These are phyloP conservation scores for Philotrypesis tridentata DNA, from an alignment of 1,140 invertebrate genomes.

Conservation along the genomic window DNA sequence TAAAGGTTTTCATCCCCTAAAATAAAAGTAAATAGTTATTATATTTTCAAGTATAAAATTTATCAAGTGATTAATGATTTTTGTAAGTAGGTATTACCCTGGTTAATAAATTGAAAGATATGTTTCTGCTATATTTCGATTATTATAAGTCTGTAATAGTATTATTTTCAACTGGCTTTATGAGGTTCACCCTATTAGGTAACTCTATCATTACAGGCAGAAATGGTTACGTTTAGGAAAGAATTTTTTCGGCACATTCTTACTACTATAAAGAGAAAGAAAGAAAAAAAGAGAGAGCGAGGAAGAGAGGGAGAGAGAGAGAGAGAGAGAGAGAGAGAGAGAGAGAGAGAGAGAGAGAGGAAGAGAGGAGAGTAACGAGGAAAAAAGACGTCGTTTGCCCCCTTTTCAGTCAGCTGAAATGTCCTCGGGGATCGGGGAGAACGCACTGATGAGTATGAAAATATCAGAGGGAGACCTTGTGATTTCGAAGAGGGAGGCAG, in stretches of 20 bases:
- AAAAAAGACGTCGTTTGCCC: neutral
- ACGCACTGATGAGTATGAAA: neutral
- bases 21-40: no score
- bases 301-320: neutral
- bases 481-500: neutral
- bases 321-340: neutral
- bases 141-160: no score
- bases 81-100: no score
- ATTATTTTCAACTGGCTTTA: no score
- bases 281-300: neutral
- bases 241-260: neutral
- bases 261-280: neutral
- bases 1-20: no score
- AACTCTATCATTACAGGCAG: neutral
- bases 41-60: no score
- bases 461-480: neutral
- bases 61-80: no score
- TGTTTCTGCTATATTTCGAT: no score
- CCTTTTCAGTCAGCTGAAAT: neutral
- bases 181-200: no score
- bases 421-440: neutral
- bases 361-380: neutral
- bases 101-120: no score
- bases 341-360: no score
- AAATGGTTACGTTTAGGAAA: neutral